Base-by-base conservation (phyloP, 2,797 vertebrate genomes). In the Acanthurus leucopareius region DNA sequence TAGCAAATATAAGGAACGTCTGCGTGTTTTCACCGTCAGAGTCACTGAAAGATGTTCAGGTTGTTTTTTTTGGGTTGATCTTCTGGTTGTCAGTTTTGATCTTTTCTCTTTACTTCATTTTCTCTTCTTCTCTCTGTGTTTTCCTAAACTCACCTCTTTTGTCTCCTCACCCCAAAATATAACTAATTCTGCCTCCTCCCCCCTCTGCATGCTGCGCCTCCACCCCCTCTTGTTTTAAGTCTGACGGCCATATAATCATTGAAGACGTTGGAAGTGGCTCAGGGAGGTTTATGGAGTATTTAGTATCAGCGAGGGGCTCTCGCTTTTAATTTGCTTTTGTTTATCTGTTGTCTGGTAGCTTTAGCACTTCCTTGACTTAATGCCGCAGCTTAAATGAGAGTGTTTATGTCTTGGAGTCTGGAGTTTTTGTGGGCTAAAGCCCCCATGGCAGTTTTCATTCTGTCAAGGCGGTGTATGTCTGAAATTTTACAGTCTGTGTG, bases 271-370 rank as follows among this genome's bases (percentile, higher is more conserved):
- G 75, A 60, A 63, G 77, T 62, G 73, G 79, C 84, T 77, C 38
- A 6, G 69, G 85, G 80, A 84, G 77, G 67, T 87, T 89, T 88
- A 85, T 77, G 53, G 63, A 78, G 90, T 84, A 78, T 90, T 87
- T 83, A 83, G 82, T 63, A 83, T 79, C 77, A 75, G 65, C 73
- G 5, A 83, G 82, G 62, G 87, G 53, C 76, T 68, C 86, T 82
- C 44, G 13, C 85, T 91, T 89, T 89, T 85, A 85, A 91, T 91
- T 88, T 85, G 65, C 75, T 70, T 80, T 76, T 86, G 86, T 92
- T 89, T 90, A 89, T 89, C 82, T 87, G 70, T 81, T 86, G 84
- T 90, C 84, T 84, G 76, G 49, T 71, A 66, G 81, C 71, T 86
- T 91, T 66, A 84, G 75, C 68, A 8, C 73, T 68, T 79, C 76